A percentile compares a stretch with the other conserved stretches of the same genome.
These are phyloP conservation scores for Sula dactylatra DNA, from an alignment of 2,113 vertebrate genomes.

Conservation along the genomic window DNA sequence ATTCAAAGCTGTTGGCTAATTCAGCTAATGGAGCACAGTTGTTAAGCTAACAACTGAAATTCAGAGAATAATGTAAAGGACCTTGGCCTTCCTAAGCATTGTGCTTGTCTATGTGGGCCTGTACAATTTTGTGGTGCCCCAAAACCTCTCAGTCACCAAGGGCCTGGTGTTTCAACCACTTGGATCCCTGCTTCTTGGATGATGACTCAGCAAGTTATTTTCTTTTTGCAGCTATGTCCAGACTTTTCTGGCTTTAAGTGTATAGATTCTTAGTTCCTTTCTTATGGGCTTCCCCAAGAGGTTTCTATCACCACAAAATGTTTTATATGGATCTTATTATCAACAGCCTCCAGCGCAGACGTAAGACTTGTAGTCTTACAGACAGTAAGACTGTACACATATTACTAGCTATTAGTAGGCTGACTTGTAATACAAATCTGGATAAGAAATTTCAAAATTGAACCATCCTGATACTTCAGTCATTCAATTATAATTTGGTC, in stretches of 20 bases:
- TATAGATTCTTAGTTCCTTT: neutral
- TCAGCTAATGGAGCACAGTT: neutral
- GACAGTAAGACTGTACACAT: neutral
- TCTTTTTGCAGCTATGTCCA: neutral
- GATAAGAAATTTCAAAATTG: neutral
- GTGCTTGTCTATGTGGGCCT: neutral
- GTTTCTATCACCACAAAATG: neutral
- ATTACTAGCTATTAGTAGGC: neutral
- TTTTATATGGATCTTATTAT: neutral
- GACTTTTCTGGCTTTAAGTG: neutral
- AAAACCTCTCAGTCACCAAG: neutral
- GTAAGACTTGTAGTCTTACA: too few species aligned
- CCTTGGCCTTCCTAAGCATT: neutral
- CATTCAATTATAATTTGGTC: neutral
- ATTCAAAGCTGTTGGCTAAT: neutral
- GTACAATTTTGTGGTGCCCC: neutral
- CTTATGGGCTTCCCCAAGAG: neutral
- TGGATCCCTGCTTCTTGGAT: neutral
- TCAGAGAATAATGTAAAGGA: neutral
- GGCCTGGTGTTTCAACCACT: neutral
- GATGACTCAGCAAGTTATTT: neutral
- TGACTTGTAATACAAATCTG: neutral
- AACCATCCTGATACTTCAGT: neutral
- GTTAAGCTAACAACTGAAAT: neutral
- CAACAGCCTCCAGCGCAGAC: neutral